A percentile compares a stretch with the other conserved stretches of the same genome.
Evolutionary conservation across 1,140 invertebrate species (phyloP).

Genomic region (Diachasma alloeum): DNA sequence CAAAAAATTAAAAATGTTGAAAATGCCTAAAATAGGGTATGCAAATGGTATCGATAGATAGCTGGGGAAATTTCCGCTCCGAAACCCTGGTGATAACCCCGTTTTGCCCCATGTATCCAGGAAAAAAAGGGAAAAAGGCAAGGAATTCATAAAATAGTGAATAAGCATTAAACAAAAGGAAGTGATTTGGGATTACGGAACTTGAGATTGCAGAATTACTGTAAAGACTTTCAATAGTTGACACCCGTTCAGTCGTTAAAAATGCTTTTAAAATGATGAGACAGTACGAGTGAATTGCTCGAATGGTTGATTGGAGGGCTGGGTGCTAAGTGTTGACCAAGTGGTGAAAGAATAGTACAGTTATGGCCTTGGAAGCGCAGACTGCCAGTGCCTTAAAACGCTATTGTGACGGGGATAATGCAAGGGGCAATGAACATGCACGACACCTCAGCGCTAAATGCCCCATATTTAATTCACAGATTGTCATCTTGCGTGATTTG

Average conservation of each 20-base stretch:
- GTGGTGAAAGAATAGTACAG: not conserved
- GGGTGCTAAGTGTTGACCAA: not conserved
- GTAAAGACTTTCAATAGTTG: not conserved
- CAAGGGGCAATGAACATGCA: conserved; percentile 2
- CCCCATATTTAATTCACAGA: no score
- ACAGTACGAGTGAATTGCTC: not conserved
- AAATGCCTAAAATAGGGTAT: no score
- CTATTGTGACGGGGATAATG: not conserved
- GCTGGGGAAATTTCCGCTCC: no score
- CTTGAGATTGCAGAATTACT: not conserved
- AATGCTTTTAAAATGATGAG: not conserved
- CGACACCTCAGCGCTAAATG: not conserved
- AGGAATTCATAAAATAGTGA: not conserved
- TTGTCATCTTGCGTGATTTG: no score
- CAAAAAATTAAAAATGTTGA: no score
- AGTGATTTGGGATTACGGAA: not conserved
- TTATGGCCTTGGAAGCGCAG: not conserved
- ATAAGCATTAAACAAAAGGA: not conserved
- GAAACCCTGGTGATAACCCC: no score
- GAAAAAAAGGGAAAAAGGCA: not conserved
- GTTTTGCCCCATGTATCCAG: not conserved
- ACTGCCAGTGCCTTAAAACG: not conserved
- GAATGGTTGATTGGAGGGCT: not conserved
- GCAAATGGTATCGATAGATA: no score
- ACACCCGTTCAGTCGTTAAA: not conserved